These are phyloP conservation scores for Tryphoninae sp. DNA, from an alignment of 2,888 invertebrate species.

Conservation along the genomic window DNA sequence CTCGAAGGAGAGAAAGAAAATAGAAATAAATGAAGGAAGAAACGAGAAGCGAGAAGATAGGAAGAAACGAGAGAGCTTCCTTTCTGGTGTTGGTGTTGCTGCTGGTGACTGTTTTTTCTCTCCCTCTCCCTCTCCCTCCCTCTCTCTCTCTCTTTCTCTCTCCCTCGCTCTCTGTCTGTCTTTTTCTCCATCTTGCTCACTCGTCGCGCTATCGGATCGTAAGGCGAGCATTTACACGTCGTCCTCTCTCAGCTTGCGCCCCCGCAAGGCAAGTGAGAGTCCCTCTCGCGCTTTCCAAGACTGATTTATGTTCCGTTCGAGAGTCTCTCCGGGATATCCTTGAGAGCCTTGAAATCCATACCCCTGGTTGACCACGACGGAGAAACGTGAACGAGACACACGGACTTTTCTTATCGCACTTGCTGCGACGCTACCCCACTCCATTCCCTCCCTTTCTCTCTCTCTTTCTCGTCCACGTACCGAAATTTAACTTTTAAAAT, in stretches of 20 bases:
- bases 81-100: slow-evolving; percentile 57
- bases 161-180: too few species aligned
- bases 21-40: slow-evolving; percentile 48
- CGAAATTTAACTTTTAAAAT: slow-evolving; percentile 45
- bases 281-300: slow-evolving; percentile 59
- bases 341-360: slow-evolving; percentile 75
- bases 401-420: slow-evolving; percentile 65
- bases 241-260: slow-evolving; percentile 69
- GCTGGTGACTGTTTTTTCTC: slow-evolving; percentile 42
- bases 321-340: slow-evolving; percentile 58
- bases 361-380: slow-evolving; percentile 57
- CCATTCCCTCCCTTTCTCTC: background rate
- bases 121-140: background rate
- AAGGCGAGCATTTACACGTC: slow-evolving; percentile 80
- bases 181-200: slow-evolving; percentile 43
- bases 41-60: slow-evolving; percentile 61
- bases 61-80: slow-evolving; percentile 68
- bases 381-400: slow-evolving; percentile 58
- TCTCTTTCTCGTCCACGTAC: slow-evolving; percentile 17
- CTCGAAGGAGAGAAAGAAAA: background rate
- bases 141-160: too few species aligned
- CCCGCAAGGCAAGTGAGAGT: slow-evolving; percentile 69
- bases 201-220: slow-evolving; percentile 77
- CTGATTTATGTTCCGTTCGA: slow-evolving; percentile 75
- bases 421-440: slow-evolving; percentile 52